A percentile compares a stretch with the other conserved stretches of the same genome.
These are phyloP conservation scores for Tipula confusa DNA, from an alignment of 2,888 invertebrate species.

Conservation along the genomic window DNA sequence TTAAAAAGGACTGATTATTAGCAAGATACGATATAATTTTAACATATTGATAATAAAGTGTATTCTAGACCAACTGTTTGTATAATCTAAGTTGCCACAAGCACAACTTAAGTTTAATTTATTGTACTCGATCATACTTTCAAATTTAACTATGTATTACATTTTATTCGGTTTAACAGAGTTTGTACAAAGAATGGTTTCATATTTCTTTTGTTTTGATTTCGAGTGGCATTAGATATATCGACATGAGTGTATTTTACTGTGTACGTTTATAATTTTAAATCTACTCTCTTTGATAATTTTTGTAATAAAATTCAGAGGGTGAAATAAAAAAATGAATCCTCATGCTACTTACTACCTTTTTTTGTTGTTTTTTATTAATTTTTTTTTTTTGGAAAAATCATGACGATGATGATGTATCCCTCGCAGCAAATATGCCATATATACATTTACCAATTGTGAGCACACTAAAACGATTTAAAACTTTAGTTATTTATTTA, in stretches of 20 bases:
- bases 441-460: not conserved
- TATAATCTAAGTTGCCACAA: too few species aligned
- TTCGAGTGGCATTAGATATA: not conserved
- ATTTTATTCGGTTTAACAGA: too few species aligned
- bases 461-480: constrained; percentile 6
- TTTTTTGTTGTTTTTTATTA: too few species aligned
- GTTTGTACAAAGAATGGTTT: too few species aligned
- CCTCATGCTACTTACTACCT: not conserved
- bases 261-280: not conserved
- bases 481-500: not conserved
- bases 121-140: too few species aligned
- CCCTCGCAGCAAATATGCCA: not conserved
- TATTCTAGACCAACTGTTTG: too few species aligned
- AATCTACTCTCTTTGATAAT: not conserved
- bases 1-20: too few species aligned
- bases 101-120: too few species aligned
- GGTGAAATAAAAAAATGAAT: not conserved
- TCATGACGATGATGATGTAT: constrained; percentile 16
- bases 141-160: too few species aligned
- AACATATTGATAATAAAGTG: too few species aligned
- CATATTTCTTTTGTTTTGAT: not conserved
- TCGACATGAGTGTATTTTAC: not conserved
- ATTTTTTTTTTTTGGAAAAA: not conserved
- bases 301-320: not conserved
- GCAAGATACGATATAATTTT: too few species aligned